Base-by-base conservation (phyloP, 2,888 invertebrate species). In the Caenorhabditis plicata region DNA sequence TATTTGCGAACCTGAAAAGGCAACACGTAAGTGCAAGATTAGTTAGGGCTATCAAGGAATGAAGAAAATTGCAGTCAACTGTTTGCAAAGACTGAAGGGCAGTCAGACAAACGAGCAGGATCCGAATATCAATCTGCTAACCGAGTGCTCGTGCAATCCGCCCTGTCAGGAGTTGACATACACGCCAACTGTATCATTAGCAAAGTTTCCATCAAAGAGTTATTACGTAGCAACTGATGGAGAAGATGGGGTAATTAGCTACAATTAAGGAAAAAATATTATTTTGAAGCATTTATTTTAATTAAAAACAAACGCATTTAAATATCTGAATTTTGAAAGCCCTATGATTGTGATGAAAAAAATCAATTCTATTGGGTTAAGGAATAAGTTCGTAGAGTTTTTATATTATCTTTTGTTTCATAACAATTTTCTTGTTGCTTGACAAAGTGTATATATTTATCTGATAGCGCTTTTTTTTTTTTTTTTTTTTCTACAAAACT, bases 181-280 rank as follows among this genome's bases (percentile, higher is more conserved):
- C 41, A 52, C 54, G 8, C 50, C 65, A 13, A 70, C 69, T 4
- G 55, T 61, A 20, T 69, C 68, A 4, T 47, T 69, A 2, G 63
- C 69, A 9, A 43, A 46, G 1, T 72, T 64, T 46, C 72, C 72
- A 4, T 40, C 72, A 4, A 43, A 33, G 4, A 49, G 40, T 11
- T 72, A 70, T 32, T 60, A 51, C 23, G 71, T 69, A 1, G 65
- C 64, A 9, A 64, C 70, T 42, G n/a, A 13, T n/a, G 38, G 38
- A 36, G 11, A 36, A 9, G 38, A 13, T 11, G 15, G 38, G 17
- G 15, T 36, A 29, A 9, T n/a, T n/a, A 29, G n/a, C 13, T 9
- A 11, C 31, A 9, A 29, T 29, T 29, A n/a, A 29, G n/a, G n/a
- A 29, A 11, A 11, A n/a, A 29, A 11, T 29, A n/a, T n/a, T n/a